These are phyloP conservation scores for Cataglyphis rosenhaueri DNA, from an alignment of 2,888 invertebrate species.

Conservation along the genomic window DNA sequence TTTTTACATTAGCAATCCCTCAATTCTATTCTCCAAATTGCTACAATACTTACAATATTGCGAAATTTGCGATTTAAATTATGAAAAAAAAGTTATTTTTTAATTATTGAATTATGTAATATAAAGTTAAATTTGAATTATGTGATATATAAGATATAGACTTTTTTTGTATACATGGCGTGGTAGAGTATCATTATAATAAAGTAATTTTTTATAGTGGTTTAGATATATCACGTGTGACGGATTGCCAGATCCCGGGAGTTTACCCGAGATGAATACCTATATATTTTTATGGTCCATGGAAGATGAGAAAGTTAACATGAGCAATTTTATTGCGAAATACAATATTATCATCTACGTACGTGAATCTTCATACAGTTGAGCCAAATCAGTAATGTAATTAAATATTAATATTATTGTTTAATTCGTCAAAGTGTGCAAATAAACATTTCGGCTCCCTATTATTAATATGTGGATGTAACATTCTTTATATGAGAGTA, in stretches of 20 bases:
- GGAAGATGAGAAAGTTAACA: constrained; percentile 83
- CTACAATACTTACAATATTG: too few relatives aligned
- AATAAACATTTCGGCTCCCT: not conserved
- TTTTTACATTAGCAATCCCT: too few relatives aligned
- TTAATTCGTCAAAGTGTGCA: not conserved
- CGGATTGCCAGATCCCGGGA: constrained; percentile 88
- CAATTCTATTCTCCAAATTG: too few relatives aligned
- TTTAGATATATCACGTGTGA: constrained; percentile 87
- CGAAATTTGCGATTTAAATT: not conserved
- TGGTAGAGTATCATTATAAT: not conserved
- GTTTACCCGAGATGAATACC: constrained; percentile 87
- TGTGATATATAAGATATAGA: not conserved
- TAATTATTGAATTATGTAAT: not conserved
- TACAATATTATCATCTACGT: constrained; percentile 87
- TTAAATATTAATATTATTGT: not conserved
- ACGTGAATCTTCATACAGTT: constrained; percentile 65
- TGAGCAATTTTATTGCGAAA: constrained; percentile 85
- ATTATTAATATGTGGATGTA: not conserved
- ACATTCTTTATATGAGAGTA: not conserved
- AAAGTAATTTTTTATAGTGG: constrained; percentile 86
- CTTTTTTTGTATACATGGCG: not conserved
- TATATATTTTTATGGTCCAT: constrained; percentile 87
- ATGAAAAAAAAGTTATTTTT: not conserved
- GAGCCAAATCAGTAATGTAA: not conserved
- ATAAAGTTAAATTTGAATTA: not conserved